Percentiles rank a stretch among this genome's conserved stretches.
phyloP scores from a whole-genome alignment of 2,113 vertebrate genomes.

The Speoplatyrhinus poulsoni region DNA sequence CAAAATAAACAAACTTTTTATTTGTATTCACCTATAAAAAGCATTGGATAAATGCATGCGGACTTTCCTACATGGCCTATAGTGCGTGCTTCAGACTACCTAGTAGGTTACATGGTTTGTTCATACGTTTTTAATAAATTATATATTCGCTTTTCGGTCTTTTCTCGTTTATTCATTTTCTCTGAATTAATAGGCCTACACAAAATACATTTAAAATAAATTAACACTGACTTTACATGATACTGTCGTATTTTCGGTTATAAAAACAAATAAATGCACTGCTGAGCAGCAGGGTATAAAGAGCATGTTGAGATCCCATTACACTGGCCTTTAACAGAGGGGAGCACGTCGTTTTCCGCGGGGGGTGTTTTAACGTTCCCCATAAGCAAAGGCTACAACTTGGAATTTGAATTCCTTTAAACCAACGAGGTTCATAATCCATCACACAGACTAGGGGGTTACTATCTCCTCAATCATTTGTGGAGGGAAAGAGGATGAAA shows the following conservation, averaged over 20 bases:
- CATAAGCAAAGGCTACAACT: background rate
- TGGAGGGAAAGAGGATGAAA: background rate
- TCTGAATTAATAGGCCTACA: background rate
- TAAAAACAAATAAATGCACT: too few species aligned
- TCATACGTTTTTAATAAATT: background rate
- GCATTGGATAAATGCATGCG: too few species aligned
- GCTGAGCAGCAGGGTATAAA: too few species aligned
- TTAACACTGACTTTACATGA: too few species aligned
- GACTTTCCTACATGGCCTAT: too few species aligned
- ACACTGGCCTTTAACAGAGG: too few species aligned
- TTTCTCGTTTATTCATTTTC: background rate
- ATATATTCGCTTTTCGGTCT: background rate
- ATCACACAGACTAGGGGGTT: background rate
- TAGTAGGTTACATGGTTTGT: background rate
- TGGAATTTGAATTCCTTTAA: constrained; percentile 1
- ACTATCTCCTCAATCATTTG: constrained; percentile 11
- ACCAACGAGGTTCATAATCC: constrained; percentile 1
- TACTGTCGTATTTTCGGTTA: too few species aligned
- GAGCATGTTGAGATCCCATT: too few species aligned
- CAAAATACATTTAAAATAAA: background rate
- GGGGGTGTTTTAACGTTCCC: constrained; percentile 3
- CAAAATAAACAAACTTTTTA: too few species aligned
- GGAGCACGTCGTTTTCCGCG: background rate
- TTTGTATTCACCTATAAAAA: too few species aligned
- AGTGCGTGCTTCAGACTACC: too few species aligned